Conservation (phyloP, 1,140 invertebrate genomes). For the Bombus affinis region DNA sequence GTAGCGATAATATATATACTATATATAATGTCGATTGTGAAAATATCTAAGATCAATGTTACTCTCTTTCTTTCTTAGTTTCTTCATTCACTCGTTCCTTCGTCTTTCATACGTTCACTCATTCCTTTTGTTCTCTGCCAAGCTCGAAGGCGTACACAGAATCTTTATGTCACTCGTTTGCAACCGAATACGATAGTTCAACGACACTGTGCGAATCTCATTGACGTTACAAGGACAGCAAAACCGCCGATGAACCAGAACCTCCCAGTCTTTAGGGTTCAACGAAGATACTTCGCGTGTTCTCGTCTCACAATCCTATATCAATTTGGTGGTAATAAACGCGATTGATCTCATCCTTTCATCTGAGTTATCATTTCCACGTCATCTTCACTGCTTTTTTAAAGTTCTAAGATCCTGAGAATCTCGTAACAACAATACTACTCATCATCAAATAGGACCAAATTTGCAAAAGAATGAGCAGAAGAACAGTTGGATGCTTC, state of each 20-base stretch:
- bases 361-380: background rate
- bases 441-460: background rate
- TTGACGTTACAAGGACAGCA: background rate
- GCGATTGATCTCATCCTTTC: background rate
- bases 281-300: background rate
- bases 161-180: background rate
- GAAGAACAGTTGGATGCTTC: background rate
- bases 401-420: background rate
- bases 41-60: slow-evolving; percentile 65
- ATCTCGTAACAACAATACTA: background rate
- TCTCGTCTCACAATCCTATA: slow-evolving; percentile 3
- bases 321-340: background rate
- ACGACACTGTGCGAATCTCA: background rate
- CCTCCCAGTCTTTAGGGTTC: background rate
- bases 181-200: background rate
- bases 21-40: slow-evolving; percentile 60
- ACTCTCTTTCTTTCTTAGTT: slow-evolving; percentile 38
- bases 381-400: no score
- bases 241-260: background rate
- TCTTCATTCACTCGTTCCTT: slow-evolving; percentile 7
- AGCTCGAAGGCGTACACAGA: slow-evolving; percentile 6
- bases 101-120: slow-evolving; percentile 4
- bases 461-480: background rate
- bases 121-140: slow-evolving; percentile 8
- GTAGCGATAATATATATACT: slow-evolving; percentile 57